These are phyloP conservation scores for Tipula helvola DNA, from an alignment of 2,888 invertebrate genomes.

Conservation along the genomic window DNA sequence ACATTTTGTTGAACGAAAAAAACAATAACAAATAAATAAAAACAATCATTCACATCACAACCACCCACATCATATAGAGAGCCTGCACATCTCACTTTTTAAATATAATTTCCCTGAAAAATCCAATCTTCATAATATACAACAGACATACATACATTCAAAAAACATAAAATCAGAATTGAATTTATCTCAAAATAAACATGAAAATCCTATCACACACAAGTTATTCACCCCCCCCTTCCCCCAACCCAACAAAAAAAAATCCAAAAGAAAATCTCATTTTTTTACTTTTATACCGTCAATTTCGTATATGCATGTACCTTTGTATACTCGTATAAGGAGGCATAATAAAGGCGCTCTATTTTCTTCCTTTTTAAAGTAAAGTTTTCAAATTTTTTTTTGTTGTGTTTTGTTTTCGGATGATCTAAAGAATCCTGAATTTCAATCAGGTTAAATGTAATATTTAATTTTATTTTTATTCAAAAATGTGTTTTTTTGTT, in stretches of 20 bases:
- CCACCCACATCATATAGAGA: background rate
- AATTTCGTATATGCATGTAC: no score
- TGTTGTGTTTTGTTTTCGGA: background rate
- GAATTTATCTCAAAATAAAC: background rate
- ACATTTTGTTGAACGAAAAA: background rate
- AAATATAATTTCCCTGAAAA: background rate
- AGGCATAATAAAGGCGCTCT: background rate
- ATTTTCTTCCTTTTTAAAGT: background rate
- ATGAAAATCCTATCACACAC: conserved; percentile 4
- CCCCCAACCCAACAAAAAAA: background rate
- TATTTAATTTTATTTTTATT: background rate
- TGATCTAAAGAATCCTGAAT: background rate
- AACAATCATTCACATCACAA: background rate
- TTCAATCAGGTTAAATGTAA: conserved; percentile 4
- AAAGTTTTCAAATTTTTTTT: background rate
- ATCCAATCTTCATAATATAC: background rate
- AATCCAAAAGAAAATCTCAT: background rate
- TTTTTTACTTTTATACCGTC: background rate
- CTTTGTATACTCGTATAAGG: background rate
- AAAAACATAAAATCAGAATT: background rate
- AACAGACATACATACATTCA: background rate
- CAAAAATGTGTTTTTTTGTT: background rate
- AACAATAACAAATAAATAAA: background rate
- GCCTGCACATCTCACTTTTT: background rate
- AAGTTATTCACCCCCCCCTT: background rate